These are phyloP conservation scores for Knipowitschia caucasica DNA, from an alignment of 2,797 vertebrate species.

Conservation along the genomic window DNA sequence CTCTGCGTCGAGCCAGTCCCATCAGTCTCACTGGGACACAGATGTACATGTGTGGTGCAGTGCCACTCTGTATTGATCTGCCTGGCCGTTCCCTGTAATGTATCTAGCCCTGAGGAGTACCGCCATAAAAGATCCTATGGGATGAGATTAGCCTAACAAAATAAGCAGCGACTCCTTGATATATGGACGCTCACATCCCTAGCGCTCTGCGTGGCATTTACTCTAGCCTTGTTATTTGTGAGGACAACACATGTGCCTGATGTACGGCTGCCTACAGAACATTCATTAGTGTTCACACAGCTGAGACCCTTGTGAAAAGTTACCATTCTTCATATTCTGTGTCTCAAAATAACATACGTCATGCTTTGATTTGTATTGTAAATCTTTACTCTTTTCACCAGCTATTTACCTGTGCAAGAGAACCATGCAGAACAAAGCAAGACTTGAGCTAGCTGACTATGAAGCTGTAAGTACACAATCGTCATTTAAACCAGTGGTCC, in stretches of 20 bases:
- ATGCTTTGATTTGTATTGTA: conserved; percentile 8
- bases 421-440: conserved; percentile 98
- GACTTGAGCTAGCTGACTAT: conserved; percentile 93
- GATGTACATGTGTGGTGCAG: conserved; percentile 37
- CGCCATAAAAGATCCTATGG: conserved; percentile 16
- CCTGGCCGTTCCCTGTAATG: conserved; percentile 37
- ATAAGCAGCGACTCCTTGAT: conserved; percentile 27
- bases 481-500: too few species aligned
- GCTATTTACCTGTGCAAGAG: conserved; percentile 97
- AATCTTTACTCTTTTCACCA: conserved; percentile 48
- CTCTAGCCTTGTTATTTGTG: conserved; percentile 34
- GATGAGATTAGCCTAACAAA: conserved; percentile 43
- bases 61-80: conserved; percentile 42
- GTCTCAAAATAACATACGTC: conserved; percentile 10
- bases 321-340: conserved; percentile 15
- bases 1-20: conserved; percentile 16
- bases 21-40: conserved; percentile 24
- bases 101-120: conserved; percentile 32
- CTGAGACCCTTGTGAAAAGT: conserved; percentile 16
- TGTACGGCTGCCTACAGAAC: conserved; percentile 11
- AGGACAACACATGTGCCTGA: conserved; percentile 20
- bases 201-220: conserved; percentile 36
- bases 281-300: conserved; percentile 43
- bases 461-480: conserved; percentile 86
- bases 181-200: conserved; percentile 19